These are phyloP conservation scores for Heliconius hermathena DNA, from an alignment of 1,140 invertebrate species.

Conservation along the genomic window DNA sequence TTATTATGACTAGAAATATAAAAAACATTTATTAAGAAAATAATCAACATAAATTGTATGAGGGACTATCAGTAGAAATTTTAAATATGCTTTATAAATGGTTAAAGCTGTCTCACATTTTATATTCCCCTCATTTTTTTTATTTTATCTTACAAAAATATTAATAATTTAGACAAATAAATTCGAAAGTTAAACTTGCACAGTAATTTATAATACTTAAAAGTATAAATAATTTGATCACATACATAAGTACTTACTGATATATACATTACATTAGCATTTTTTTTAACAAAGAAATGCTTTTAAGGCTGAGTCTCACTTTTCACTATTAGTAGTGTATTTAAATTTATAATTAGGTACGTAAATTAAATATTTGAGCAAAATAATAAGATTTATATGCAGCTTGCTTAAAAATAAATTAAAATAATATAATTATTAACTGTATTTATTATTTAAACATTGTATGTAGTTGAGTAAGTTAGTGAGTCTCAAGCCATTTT, in stretches of 20 bases:
- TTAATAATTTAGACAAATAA: neutral
- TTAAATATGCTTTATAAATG: neutral
- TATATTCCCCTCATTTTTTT: neutral
- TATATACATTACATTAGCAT: constrained; percentile 55
- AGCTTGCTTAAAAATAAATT: constrained; percentile 5
- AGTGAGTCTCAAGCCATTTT: constrained; percentile 8
- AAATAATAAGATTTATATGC: constrained; percentile 11
- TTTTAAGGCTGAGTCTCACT: constrained; percentile 34
- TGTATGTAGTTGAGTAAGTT: neutral
- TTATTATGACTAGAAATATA: neutral
- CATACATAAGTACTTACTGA: constrained; percentile 45
- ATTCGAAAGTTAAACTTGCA: constrained; percentile 33
- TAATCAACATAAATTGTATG: neutral
- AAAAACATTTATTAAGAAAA: neutral
- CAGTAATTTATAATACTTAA: constrained; percentile 26
- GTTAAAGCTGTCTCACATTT: neutral
- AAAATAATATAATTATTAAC: neutral
- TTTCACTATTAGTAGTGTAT: neutral
- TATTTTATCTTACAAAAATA: neutral
- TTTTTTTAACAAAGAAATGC: constrained; percentile 62
- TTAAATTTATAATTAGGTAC: constrained; percentile 2
- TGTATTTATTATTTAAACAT: neutral
- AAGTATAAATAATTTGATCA: constrained; percentile 39
- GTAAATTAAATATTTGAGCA: constrained; percentile 11
- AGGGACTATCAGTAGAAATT: neutral